Evolutionary conservation across 2,888 invertebrate species (phyloP).

Genomic region (Polyploca ridens): DNA sequence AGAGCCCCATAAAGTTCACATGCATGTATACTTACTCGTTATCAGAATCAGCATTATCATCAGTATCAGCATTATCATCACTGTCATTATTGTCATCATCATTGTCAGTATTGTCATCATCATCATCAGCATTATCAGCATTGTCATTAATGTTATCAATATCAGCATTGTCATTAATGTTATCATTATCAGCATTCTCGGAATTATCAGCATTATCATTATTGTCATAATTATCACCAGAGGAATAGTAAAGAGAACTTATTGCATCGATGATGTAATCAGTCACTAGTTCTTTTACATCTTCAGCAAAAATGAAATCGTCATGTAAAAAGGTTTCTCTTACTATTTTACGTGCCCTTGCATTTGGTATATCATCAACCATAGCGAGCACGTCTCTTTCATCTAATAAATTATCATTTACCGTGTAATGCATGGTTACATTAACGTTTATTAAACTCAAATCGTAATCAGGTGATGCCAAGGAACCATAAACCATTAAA

Average conservation of each 20-base stretch:
- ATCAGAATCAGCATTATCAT: too few relatives aligned
- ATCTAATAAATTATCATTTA: slow-evolving; percentile 52
- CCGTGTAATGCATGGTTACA: slow-evolving; percentile 63
- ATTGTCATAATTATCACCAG: background rate
- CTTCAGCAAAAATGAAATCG: slow-evolving; percentile 53
- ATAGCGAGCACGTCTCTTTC: slow-evolving; percentile 62
- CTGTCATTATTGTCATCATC: too few relatives aligned
- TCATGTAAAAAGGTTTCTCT: slow-evolving; percentile 55
- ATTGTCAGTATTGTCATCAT: too few relatives aligned
- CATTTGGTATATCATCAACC: slow-evolving; percentile 58
- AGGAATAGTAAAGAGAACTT: background rate
- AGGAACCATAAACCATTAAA: slow-evolving; percentile 43
- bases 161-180: too few relatives aligned
- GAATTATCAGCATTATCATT: too few relatives aligned
- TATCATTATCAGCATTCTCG: too few relatives aligned
- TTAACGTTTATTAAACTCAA: slow-evolving; percentile 50
- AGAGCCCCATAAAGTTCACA: too few relatives aligned
- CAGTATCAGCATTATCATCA: background rate
- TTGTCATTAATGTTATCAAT: too few relatives aligned
- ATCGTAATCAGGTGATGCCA: slow-evolving; percentile 56
- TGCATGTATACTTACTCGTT: too few relatives aligned
- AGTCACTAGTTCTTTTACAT: slow-evolving; percentile 62
- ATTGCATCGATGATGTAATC: slow-evolving; percentile 54
- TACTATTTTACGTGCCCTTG: slow-evolving; percentile 51
- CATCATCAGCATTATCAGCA: too few relatives aligned